Evolutionary conservation across 2,888 invertebrate genomes (phyloP).

Genomic region (Phortica okadai): DNA sequence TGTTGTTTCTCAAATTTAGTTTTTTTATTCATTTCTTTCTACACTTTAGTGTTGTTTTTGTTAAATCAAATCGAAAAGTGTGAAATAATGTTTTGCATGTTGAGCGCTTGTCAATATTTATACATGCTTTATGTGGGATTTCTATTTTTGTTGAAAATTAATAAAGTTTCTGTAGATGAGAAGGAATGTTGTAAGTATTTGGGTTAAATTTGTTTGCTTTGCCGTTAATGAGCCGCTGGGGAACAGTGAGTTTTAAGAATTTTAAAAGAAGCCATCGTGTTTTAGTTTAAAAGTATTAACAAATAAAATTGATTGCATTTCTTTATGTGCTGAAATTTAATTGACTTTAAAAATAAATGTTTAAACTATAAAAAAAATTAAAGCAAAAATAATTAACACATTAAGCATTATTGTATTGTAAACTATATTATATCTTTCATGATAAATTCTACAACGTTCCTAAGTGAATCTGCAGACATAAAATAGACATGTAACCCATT

Average conservation of each 20-base stretch:
- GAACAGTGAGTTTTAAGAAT: neutral
- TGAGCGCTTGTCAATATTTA: slow-evolving; percentile 47
- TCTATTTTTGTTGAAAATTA: slow-evolving; percentile 27
- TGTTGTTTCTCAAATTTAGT: slow-evolving; percentile 9
- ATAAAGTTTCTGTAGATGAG: slow-evolving; percentile 12
- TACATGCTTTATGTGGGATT: slow-evolving; percentile 20
- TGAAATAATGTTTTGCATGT: slow-evolving; percentile 44
- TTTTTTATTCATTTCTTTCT: neutral
- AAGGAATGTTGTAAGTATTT: slow-evolving; percentile 1
- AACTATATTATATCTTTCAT: too few relatives aligned
- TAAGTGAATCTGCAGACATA: too few relatives aligned
- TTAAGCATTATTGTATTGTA: too few relatives aligned
- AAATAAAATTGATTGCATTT: too few relatives aligned
- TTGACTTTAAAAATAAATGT: too few relatives aligned
- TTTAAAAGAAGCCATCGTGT: slow-evolving; percentile 38
- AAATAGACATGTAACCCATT: too few relatives aligned
- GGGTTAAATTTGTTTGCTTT: neutral
- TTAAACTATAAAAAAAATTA: too few relatives aligned
- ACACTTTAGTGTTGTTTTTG: neutral
- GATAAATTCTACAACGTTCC: too few relatives aligned
- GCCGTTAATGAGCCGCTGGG: neutral
- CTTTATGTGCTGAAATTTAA: too few relatives aligned
- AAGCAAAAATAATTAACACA: too few relatives aligned
- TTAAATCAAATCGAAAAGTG: slow-evolving; percentile 33
- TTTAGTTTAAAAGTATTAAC: too few relatives aligned